Percentiles rank a stretch among this genome's conserved stretches.
Conservation (phyloP, 1,140 invertebrate genomes). For the Neodiprion pinetum region DNA sequence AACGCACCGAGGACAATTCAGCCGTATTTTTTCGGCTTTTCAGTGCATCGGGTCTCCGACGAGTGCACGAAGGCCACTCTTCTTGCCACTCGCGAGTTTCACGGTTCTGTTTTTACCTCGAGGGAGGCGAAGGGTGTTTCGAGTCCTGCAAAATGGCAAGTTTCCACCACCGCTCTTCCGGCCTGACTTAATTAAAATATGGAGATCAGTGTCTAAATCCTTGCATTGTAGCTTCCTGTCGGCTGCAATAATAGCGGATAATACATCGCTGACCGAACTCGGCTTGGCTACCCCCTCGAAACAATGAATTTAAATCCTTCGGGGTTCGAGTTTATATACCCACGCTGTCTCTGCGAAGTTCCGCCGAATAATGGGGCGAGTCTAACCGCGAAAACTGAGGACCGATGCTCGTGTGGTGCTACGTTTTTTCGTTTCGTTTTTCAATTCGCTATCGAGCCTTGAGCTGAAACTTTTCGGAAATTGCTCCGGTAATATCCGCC, state of each 20-base stretch:
- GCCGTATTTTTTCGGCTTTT: too few relatives aligned
- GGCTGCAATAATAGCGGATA: slow-evolving; percentile 59
- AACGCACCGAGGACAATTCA: too few relatives aligned
- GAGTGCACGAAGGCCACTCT: too few relatives aligned
- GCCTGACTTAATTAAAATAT: slow-evolving; percentile 56
- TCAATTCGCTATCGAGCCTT: background rate
- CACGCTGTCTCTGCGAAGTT: background rate
- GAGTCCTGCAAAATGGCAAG: too few relatives aligned
- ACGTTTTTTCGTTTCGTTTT: background rate
- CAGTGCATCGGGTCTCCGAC: too few relatives aligned
- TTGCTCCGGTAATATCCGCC: background rate
- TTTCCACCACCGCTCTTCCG: too few relatives aligned
- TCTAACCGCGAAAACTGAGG: background rate
- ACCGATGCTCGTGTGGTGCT: background rate
- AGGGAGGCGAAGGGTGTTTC: too few relatives aligned
- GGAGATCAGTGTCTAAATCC: slow-evolving; percentile 54
- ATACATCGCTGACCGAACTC: slow-evolving; percentile 50
- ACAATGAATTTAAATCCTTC: slow-evolving; percentile 48
- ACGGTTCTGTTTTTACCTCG: too few relatives aligned
- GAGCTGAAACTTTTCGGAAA: background rate
- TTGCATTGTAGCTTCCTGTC: slow-evolving; percentile 45
- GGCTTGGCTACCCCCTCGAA: slow-evolving; percentile 47
- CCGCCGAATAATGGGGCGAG: too few relatives aligned
- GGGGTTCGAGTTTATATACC: background rate
- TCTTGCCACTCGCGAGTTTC: too few relatives aligned